Base-by-base conservation (phyloP, 2,888 invertebrate genomes). In the Brachypterus glaber region DNA sequence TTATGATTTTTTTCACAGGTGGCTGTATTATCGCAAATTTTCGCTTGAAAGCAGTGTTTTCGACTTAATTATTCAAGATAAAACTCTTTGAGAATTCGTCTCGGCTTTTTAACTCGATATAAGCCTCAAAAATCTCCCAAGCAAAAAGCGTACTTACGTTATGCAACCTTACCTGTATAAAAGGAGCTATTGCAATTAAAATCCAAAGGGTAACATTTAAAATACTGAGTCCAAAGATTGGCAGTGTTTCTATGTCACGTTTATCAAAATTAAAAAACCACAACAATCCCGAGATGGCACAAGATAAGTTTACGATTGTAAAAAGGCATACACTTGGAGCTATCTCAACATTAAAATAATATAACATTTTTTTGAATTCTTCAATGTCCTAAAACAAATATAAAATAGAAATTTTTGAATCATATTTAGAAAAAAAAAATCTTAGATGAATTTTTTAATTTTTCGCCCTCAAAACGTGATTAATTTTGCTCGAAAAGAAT, bases 291-390 rank as follows among this genome's bases (percentile, higher is more conserved):
- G 86, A 82, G 35, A 73, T 66, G 1, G 81, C 78, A 71, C 82
- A 84, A 2, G 82, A 75, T 29, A 81, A 58, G 63, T 86, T 84
- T 43, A 85, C 75, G 4, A 86, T 68, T 3, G 82, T 82, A 53
- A 85, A 80, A 47, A 87, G 70, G 54, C 83, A 83, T 3, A 87
- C 80, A 1, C 84, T 79, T 1, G 83, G 77, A 2, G 84, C 77
- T 29, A 86, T 68, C 55, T 82, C 78, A 46, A 79, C 73, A 60
- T 89, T 89, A 30, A 88, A 70, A 53, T 85, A 84, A 47, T 76
- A 77, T 14, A 88, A 62, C 38, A 87, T 66, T 54, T 86, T 86
- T 42, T 77, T 77, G 50, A 87, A 84, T 57, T 87, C 87, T 1
- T 80, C 73, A 43, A 87, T 77, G 68, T 86, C 85, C 83, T 84